Evolutionary conservation across 2,113 vertebrate species (phyloP).

Genomic region (Ivindomyrus marchei): DNA sequence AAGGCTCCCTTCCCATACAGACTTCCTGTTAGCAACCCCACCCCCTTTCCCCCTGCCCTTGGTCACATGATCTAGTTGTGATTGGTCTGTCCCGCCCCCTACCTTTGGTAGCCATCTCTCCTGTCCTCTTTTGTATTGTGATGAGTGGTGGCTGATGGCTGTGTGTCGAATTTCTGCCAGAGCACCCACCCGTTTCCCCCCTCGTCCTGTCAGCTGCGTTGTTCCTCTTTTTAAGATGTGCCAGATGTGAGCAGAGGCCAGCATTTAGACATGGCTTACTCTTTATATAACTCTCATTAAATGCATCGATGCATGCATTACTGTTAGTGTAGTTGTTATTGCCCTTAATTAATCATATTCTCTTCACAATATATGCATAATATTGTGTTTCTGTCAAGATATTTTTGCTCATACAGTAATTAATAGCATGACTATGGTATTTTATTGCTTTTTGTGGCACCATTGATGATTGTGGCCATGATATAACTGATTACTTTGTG

Average conservation of each 20-base stretch:
- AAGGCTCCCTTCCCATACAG: constrained; percentile 41
- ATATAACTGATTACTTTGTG: not conserved
- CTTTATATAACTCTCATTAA: not conserved
- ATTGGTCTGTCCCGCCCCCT: not conserved
- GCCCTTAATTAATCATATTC: not conserved
- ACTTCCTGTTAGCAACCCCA: constrained; percentile 14
- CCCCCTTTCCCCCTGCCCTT: constrained; percentile 21
- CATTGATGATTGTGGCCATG: not conserved
- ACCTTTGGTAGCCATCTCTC: not conserved
- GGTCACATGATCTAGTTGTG: constrained; percentile 17
- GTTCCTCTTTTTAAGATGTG: not conserved
- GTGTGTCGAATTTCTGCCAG: constrained; percentile 3
- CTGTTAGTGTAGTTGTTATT: not conserved
- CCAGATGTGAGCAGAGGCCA: not conserved
- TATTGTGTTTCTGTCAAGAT: not conserved
- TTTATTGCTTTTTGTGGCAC: not conserved
- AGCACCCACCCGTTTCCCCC: not conserved
- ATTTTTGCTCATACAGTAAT: not conserved
- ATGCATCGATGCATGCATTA: constrained; percentile 1
- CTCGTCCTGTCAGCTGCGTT: not conserved
- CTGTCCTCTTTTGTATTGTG: constrained; percentile 7
- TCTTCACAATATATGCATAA: not conserved
- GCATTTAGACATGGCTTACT: not conserved
- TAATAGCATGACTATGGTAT: not conserved
- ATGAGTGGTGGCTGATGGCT: constrained; percentile 10